These are phyloP conservation scores for Oncorhynchus kisutch DNA, from an alignment of 2,113 vertebrate genomes.

Conservation along the genomic window DNA sequence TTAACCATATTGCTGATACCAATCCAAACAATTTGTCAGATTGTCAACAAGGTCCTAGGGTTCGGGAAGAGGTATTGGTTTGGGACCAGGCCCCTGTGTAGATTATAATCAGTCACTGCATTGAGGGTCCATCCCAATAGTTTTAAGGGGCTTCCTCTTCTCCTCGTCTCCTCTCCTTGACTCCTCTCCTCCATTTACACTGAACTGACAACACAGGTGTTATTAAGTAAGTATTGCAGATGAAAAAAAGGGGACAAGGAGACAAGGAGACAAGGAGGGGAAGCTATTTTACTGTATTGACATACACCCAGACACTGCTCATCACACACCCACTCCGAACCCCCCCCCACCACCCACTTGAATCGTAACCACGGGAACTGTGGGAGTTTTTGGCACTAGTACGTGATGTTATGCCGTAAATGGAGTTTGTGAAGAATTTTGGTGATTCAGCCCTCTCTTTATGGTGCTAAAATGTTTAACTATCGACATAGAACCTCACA, in stretches of 20 bases:
- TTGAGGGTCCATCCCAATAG: not conserved
- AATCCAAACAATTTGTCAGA: not conserved
- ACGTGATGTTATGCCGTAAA: not conserved
- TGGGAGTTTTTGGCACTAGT: not conserved
- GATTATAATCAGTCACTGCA: not conserved
- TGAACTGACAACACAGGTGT: constrained; percentile 11
- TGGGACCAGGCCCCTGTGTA: not conserved
- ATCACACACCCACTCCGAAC: not conserved
- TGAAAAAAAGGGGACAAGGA: constrained; percentile 33
- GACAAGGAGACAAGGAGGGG: not conserved
- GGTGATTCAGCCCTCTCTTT: not conserved
- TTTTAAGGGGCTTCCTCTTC: not conserved
- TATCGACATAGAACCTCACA: not conserved
- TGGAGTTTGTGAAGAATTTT: not conserved
- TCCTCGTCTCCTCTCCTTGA: not conserved
- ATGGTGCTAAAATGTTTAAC: not conserved
- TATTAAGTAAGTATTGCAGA: constrained; percentile 13
- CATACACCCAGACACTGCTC: constrained; percentile 9
- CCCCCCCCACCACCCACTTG: not conserved
- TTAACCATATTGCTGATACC: too few species aligned
- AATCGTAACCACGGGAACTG: not conserved
- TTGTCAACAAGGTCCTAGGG: not conserved
- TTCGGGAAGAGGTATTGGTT: not conserved
- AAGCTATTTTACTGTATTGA: constrained; percentile 11
- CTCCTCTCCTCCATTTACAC: constrained; percentile 42